Percentiles rank a stretch among this genome's conserved stretches.
Evolutionary conservation across 2,888 invertebrate species (phyloP).

Genomic region (Pristionchus entomophagus): DNA sequence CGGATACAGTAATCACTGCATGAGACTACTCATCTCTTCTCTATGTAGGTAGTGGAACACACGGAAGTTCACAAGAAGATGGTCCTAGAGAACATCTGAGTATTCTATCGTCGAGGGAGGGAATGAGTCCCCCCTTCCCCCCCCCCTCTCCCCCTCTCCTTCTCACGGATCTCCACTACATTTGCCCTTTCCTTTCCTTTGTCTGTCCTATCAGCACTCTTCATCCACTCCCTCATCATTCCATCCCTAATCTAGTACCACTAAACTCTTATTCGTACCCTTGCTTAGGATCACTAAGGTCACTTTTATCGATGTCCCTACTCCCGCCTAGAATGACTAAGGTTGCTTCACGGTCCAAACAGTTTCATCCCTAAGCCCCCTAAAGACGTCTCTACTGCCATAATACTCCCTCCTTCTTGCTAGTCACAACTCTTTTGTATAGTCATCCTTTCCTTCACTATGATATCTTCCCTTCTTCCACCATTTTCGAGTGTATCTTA

Average conservation of each 20-base stretch:
- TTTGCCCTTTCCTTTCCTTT: neutral
- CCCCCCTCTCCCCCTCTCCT: neutral
- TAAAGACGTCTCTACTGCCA: constrained; percentile 10
- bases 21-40: neutral
- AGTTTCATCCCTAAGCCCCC: no score
- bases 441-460: no score
- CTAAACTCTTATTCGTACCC: no score
- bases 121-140: neutral
- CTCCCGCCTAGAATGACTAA: neutral
- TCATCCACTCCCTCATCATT: neutral
- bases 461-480: constrained; percentile 47
- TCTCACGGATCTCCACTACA: neutral
- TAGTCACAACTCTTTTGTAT: constrained; percentile 7
- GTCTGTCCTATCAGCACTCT: constrained; percentile 18
- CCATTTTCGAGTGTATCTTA: constrained; percentile 32
- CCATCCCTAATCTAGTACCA: no score
- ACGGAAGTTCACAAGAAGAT: constrained; percentile 99
- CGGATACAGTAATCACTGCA: constrained; percentile 3
- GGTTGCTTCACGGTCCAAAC: neutral
- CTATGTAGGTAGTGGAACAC: constrained; percentile 88
- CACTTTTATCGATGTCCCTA: neutral
- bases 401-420: neutral
- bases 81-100: constrained; percentile 84
- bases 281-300: constrained; percentile 5
- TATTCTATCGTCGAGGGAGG: neutral